Conservation (phyloP, 2,113 vertebrate genomes). For the Xenotilapia flavipinnis region DNA sequence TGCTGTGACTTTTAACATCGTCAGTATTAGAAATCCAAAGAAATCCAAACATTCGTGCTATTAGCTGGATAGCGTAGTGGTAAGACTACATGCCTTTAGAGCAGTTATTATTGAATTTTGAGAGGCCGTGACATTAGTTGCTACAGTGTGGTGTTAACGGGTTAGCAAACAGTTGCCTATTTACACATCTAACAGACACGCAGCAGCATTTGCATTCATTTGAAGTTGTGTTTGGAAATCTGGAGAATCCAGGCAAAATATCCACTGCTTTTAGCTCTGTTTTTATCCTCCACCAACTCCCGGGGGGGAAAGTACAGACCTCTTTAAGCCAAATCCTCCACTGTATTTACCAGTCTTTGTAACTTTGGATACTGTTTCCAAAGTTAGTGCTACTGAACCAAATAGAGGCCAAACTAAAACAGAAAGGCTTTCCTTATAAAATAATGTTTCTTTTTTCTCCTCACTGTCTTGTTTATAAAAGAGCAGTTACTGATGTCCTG, state of each 20-base stretch:
- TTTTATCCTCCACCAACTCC: background rate
- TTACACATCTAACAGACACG: background rate
- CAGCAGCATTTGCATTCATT: background rate
- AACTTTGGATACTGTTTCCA: background rate
- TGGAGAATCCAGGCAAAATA: background rate
- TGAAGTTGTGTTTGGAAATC: background rate
- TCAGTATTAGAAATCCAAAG: background rate
- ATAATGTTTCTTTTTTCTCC: background rate
- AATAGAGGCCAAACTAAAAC: background rate
- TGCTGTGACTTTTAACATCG: background rate
- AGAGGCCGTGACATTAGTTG: background rate
- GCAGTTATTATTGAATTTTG: background rate
- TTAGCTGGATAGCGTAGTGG: background rate
- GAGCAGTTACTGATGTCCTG: background rate
- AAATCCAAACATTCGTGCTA: background rate
- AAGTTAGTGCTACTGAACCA: background rate
- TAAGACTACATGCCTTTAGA: too few relatives aligned
- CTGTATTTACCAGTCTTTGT: background rate
- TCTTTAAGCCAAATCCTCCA: background rate
- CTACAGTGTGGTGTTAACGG: background rate
- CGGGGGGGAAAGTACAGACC: rapidly evolving
- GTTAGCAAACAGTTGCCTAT: background rate
- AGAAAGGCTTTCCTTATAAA: background rate
- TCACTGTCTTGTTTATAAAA: background rate
- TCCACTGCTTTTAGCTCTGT: background rate